Percentiles rank a stretch among this genome's conserved stretches.
Evolutionary conservation across 2,113 vertebrate genomes (phyloP).

Genomic region (Zosterops pallidus): DNA sequence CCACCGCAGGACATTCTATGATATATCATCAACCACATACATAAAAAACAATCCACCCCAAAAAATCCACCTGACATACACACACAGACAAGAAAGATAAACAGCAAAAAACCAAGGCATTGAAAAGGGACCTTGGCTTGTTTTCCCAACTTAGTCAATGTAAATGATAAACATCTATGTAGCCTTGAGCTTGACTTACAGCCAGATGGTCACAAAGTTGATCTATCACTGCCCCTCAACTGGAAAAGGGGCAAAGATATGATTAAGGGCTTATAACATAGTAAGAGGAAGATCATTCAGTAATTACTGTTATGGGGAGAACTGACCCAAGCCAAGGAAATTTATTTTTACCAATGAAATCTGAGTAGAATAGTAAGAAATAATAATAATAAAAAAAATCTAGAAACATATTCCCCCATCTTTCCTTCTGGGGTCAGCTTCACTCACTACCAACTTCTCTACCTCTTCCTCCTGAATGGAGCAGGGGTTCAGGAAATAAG

Average conservation of each 20-base stretch:
- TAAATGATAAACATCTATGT: neutral
- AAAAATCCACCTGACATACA: accelerated
- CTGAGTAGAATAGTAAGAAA: neutral
- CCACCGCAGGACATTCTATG: neutral
- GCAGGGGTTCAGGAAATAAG: neutral
- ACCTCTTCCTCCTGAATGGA: accelerated
- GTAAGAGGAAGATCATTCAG: neutral
- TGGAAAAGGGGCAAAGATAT: neutral
- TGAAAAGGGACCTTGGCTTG: neutral
- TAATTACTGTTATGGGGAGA: neutral
- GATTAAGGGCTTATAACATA: neutral
- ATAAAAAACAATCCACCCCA: neutral
- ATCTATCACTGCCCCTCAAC: neutral
- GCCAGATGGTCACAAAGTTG: neutral
- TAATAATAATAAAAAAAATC: neutral
- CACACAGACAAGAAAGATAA: accelerated
- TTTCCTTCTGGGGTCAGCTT: neutral
- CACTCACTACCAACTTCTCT: neutral
- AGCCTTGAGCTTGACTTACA: neutral
- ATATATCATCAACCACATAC: neutral
- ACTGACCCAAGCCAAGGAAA: neutral
- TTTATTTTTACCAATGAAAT: neutral
- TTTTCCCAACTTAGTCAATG: neutral
- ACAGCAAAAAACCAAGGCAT: neutral
- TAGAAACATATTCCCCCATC: neutral